Percentiles rank a stretch among this genome's conserved stretches.
These are phyloP conservation scores for Tetramorium alpestre DNA, from an alignment of 1,140 invertebrate species.

Conservation along the genomic window DNA sequence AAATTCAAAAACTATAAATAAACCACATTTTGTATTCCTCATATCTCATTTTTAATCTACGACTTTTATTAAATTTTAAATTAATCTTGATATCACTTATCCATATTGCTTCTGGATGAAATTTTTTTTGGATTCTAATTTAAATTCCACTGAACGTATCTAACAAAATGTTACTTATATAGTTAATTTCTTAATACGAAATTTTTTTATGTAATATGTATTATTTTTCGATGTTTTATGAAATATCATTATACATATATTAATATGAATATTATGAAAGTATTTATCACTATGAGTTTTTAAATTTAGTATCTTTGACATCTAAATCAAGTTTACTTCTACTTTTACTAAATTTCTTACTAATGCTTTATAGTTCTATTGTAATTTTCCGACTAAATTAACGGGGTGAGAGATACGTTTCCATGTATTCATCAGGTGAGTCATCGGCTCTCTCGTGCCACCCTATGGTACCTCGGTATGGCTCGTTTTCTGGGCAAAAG, in stretches of 20 bases:
- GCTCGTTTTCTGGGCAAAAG: slow-evolving; percentile 76
- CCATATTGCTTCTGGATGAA: neutral
- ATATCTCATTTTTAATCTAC: neutral
- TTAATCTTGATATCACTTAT: neutral
- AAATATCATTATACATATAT: neutral
- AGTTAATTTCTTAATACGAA: neutral
- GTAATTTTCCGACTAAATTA: neutral
- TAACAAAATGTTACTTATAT: neutral
- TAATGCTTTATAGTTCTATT: neutral
- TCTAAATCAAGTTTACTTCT: neutral
- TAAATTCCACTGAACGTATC: neutral
- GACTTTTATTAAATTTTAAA: neutral
- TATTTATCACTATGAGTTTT: neutral
- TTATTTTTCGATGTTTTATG: neutral
- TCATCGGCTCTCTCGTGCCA: slow-evolving; percentile 68
- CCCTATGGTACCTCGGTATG: slow-evolving; percentile 57
- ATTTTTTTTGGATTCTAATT: neutral
- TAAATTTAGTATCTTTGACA: neutral
- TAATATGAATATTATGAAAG: neutral
- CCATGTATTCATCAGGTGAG: slow-evolving; percentile 60
- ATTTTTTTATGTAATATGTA: neutral
- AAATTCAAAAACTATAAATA: neutral
- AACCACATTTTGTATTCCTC: neutral
- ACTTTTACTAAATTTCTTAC: neutral
- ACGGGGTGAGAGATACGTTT: slow-evolving; percentile 42